A percentile compares a stretch with the other conserved stretches of the same genome.
phyloP scores from a whole-genome alignment of 2,797 vertebrate genomes.

The Arctocebus calabarensis region DNA sequence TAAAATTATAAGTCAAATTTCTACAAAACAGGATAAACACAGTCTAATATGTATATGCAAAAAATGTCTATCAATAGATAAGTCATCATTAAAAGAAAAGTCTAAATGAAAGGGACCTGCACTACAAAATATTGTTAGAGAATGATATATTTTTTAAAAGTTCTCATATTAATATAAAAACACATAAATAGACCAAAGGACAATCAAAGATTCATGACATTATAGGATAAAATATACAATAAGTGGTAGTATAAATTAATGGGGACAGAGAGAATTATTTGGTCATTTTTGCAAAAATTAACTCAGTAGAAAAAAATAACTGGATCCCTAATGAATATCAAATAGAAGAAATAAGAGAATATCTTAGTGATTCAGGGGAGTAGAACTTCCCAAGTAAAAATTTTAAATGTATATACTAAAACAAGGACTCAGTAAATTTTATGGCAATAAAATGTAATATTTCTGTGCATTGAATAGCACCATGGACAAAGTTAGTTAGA shows the following conservation, averaged over 20 bases:
- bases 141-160: not conserved
- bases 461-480: constrained; percentile 25
- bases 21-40: constrained; percentile 10
- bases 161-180: constrained; percentile 14
- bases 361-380: not conserved
- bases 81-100: not conserved
- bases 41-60: constrained; percentile 15
- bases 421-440: constrained; percentile 18
- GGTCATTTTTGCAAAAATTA: constrained; percentile 17
- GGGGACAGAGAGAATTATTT: not conserved
- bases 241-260: not conserved
- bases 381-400: not conserved
- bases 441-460: constrained; percentile 37
- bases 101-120: not conserved
- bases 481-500: constrained; percentile 20
- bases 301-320: constrained; percentile 20
- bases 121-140: constrained; percentile 20
- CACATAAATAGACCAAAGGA: constrained; percentile 14
- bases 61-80: not conserved
- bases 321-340: not conserved
- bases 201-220: not conserved
- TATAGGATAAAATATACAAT: not conserved
- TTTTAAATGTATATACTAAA: constrained; percentile 14
- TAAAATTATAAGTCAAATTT: constrained; percentile 59
- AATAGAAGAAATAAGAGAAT: not conserved